phyloP scores from a whole-genome alignment of 2,113 vertebrate species.

The Chaenocephalus aceratus region DNA sequence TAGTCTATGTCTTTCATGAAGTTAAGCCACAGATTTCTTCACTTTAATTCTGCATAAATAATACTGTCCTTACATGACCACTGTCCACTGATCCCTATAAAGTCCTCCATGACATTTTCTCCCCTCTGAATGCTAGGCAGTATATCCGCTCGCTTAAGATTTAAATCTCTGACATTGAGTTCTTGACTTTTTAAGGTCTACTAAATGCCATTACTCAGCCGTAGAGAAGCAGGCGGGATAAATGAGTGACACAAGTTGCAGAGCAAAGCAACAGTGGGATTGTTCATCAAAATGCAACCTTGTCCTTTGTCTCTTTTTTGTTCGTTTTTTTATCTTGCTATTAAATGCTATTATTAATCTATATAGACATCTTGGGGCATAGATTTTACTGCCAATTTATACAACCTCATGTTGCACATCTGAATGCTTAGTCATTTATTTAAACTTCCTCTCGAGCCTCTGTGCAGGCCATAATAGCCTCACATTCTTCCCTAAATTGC shows the following conservation, averaged over 20 bases:
- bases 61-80: conserved; percentile 26
- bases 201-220: conserved; percentile 46
- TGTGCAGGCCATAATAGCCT: conserved; percentile 48
- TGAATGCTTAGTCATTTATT: conserved; percentile 49
- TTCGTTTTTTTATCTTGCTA: not conserved
- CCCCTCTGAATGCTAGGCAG: conserved; percentile 11
- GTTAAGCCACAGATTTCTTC: conserved; percentile 45
- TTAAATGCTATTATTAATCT: conserved; percentile 5
- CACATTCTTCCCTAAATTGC: conserved; percentile 61
- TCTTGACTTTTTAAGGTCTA: conserved; percentile 55
- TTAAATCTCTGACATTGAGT: conserved; percentile 41
- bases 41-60: conserved; percentile 39
- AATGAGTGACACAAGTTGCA: conserved; percentile 22
- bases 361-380: conserved; percentile 1
- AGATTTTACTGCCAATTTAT: conserved; percentile 22
- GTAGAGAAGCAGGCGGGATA: conserved; percentile 18
- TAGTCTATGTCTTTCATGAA: conserved; percentile 24
- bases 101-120: conserved; percentile 47
- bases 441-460: conserved; percentile 47
- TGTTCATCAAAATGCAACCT: not conserved
- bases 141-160: conserved; percentile 35
- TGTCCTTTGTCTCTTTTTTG: not conserved
- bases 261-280: conserved; percentile 1
- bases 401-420: conserved; percentile 28
- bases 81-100: conserved; percentile 45